Evolutionary conservation across 2,797 vertebrate genomes (phyloP).

Genomic region (Masticophis lateralis): DNA sequence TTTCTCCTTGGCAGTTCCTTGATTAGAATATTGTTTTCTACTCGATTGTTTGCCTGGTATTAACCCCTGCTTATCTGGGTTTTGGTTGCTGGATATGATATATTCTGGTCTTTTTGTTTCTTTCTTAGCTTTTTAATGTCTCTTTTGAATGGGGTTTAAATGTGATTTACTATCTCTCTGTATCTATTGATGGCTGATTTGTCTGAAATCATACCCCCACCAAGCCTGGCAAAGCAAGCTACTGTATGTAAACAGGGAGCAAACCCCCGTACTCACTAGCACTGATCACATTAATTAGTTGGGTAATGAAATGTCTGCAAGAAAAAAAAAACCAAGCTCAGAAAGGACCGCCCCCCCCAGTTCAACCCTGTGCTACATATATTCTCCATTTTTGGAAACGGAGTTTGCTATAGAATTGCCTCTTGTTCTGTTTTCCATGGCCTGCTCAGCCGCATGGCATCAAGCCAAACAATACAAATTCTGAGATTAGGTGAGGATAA

Average conservation of each 20-base stretch:
- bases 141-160: neutral
- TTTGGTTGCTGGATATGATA: neutral
- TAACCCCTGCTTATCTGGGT: neutral
- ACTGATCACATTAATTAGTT: neutral
- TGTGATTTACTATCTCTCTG: neutral
- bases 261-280: neutral
- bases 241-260: neutral
- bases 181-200: neutral
- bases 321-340: neutral
- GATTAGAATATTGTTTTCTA: neutral
- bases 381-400: neutral
- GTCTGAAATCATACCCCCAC: neutral
- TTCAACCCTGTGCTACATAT: neutral
- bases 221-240: neutral
- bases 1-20: neutral
- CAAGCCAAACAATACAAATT: neutral
- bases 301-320: neutral
- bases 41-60: neutral
- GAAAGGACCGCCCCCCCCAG: neutral
- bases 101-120: neutral
- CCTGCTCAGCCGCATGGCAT: neutral
- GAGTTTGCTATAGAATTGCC: neutral
- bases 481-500: neutral
- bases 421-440: neutral
- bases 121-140: neutral